phyloP scores from a whole-genome alignment of 1,140 invertebrate species.

The Helicorthomorpha holstii region DNA sequence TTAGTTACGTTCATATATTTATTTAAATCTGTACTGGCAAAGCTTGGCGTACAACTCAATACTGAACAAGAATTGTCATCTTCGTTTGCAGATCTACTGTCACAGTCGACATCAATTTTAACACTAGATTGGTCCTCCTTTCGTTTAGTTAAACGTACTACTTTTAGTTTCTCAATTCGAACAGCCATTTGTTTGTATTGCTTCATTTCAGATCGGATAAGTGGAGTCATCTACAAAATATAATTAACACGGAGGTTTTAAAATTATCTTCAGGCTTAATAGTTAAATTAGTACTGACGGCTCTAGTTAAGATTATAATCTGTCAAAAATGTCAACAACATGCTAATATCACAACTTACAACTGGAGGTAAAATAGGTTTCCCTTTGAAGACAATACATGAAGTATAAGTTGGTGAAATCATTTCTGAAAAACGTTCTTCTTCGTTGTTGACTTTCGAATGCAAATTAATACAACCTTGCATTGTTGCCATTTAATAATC shows the following conservation, averaged over 20 bases:
- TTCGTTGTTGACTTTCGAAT: too few species aligned
- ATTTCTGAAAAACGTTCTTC: too few species aligned
- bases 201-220: slow-evolving; percentile 35
- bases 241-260: too few species aligned
- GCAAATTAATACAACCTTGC: too few species aligned
- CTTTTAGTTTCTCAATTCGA: not conserved
- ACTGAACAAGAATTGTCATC: not conserved
- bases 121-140: not conserved
- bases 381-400: slow-evolving; percentile 28
- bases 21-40: slow-evolving; percentile 5
- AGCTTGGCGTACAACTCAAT: not conserved
- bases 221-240: slow-evolving; percentile 19
- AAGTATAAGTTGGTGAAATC: too few species aligned
- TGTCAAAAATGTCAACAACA: not conserved
- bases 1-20: slow-evolving; percentile 6
- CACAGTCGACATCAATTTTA: not conserved
- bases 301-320: slow-evolving; percentile 1
- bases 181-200: slow-evolving; percentile 41
- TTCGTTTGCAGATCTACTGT: not conserved
- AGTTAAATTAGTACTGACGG: not conserved
- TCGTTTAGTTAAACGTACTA: too few species aligned
- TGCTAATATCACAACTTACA: slow-evolving; percentile 21
- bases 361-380: slow-evolving; percentile 39
- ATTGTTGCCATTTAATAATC: too few species aligned
- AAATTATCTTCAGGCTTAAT: too few species aligned